phyloP scores from a whole-genome alignment of 2,797 vertebrate genomes.

The Cephalopachus bancanus region DNA sequence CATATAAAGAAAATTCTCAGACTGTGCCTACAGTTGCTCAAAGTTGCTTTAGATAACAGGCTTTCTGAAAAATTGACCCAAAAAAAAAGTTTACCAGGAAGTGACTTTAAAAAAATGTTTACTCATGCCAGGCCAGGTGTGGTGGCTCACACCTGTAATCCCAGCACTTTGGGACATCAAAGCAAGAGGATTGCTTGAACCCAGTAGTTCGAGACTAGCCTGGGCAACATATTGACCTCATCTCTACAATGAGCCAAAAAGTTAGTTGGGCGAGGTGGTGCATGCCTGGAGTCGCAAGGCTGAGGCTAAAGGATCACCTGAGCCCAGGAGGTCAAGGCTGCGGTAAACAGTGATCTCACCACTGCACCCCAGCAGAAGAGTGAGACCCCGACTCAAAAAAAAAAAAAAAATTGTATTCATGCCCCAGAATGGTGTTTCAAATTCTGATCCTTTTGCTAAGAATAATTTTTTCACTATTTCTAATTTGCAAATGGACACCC shows the following conservation, averaged over 20 bases:
- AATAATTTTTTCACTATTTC: slow-evolving; percentile 24
- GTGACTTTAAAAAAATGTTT: not conserved
- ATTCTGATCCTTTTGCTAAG: slow-evolving; percentile 11
- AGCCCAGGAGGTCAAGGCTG: too few species aligned
- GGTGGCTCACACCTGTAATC: too few species aligned
- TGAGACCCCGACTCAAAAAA: not conserved
- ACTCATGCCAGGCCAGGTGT: not conserved
- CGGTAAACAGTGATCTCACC: too few species aligned
- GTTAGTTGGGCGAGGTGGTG: too few species aligned
- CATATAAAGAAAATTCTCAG: slow-evolving; percentile 9
- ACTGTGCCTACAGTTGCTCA: not conserved
- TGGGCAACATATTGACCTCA: too few species aligned
- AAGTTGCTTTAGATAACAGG: not conserved
- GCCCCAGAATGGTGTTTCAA: not conserved
- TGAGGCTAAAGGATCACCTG: too few species aligned
- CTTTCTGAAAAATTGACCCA: not conserved
- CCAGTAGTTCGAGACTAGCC: too few species aligned
- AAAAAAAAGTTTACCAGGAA: not conserved
- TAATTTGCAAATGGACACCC: not conserved
- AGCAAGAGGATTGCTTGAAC: too few species aligned
- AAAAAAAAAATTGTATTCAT: not conserved
- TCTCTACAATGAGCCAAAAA: too few species aligned
- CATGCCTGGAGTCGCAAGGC: too few species aligned
- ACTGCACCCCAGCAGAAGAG: too few species aligned
- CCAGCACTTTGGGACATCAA: too few species aligned